These are phyloP conservation scores for Diprion similis DNA, from an alignment of 1,140 invertebrate genomes.

Conservation along the genomic window DNA sequence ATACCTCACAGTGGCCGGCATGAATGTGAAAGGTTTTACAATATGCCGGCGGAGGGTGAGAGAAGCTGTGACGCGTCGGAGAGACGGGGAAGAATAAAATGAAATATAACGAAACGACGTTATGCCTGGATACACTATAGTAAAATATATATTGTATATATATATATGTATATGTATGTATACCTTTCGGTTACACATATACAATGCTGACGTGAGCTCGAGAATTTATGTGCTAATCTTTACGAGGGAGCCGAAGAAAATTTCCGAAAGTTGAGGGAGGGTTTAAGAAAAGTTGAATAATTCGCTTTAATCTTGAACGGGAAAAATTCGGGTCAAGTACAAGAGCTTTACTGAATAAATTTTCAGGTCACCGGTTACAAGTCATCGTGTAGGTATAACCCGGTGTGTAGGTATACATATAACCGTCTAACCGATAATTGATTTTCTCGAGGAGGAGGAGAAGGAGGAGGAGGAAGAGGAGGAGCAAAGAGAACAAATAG, in stretches of 20 bases:
- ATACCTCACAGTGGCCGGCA: background rate
- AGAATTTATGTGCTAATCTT: background rate
- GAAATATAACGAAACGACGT: background rate
- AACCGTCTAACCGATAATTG: background rate
- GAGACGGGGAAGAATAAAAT: conserved; percentile 1
- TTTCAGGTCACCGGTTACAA: too few species aligned
- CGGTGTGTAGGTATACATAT: too few species aligned
- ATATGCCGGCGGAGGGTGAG: background rate
- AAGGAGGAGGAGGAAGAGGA: too few species aligned
- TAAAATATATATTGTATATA: too few species aligned
- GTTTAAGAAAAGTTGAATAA: background rate
- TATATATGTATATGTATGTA: too few species aligned
- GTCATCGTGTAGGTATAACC: too few species aligned
- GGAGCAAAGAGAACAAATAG: too few species aligned
- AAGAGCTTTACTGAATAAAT: too few species aligned
- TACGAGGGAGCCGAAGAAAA: background rate
- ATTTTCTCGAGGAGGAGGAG: background rate
- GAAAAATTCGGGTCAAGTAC: background rate
- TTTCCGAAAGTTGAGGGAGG: background rate
- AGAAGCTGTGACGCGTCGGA: background rate
- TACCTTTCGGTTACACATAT: too few species aligned
- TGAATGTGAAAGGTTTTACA: conserved; percentile 2
- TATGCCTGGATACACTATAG: background rate
- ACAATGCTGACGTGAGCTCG: background rate
- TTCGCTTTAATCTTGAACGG: background rate